phyloP scores from a whole-genome alignment of 2,113 vertebrate species.

The Rhinolophus ferrumequinum region DNA sequence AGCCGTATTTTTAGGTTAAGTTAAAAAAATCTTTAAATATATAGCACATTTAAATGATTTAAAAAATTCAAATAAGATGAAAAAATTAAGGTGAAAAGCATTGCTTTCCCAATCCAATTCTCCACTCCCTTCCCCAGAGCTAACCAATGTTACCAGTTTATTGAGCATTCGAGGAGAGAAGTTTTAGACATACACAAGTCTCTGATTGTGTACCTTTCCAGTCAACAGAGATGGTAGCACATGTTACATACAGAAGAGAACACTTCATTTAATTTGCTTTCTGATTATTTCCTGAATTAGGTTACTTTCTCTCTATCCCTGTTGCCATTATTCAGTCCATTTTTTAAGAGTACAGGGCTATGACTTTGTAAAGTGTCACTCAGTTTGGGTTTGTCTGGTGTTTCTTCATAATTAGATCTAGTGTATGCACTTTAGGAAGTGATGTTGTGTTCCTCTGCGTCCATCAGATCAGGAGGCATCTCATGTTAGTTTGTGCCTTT shows the following conservation, averaged over 20 bases:
- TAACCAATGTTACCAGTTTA: background rate
- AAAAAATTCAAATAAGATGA: background rate
- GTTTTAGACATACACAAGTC: background rate
- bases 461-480: no score
- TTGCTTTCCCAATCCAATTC: background rate
- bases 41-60: background rate
- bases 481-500: background rate
- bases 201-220: background rate
- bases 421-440: background rate
- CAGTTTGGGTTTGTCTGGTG: background rate
- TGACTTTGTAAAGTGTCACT: background rate
- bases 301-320: background rate
- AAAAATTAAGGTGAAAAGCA: background rate
- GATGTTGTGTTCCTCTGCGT: background rate
- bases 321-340: background rate
- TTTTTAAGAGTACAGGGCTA: background rate
- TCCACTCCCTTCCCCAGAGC: background rate
- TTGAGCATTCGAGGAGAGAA: background rate
- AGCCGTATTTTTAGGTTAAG: background rate
- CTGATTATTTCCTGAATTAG: background rate
- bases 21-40: background rate
- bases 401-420: background rate
- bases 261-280: background rate
- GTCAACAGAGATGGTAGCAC: background rate
- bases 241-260: background rate